Base-by-base conservation (phyloP, 64 coral and sea anemone species). In the Montipora efflorescens region DNA sequence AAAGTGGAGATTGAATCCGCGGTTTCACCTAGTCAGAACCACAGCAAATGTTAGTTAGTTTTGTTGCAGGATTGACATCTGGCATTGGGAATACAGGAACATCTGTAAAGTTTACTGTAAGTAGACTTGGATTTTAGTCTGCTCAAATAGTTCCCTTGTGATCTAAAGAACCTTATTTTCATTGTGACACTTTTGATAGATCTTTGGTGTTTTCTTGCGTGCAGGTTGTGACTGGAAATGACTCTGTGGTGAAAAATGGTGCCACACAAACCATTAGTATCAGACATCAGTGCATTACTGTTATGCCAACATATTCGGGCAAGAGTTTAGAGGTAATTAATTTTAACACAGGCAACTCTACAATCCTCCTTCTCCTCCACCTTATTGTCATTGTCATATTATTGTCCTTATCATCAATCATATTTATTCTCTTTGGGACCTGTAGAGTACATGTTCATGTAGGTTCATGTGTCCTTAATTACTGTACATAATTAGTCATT, bases 201-300 rank as follows among this genome's bases (percentile, higher is more conserved):
- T 67, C 5, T 23, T 18, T 70, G 45, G 7, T 83, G 52, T 55
- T 5, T 55, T 10, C 10, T 5, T 55, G 52, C 10, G 1, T 64
- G 5, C 25, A 96, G 95, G 92, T 94, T 77, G 92, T 96, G 49
- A 80, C 21, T 75, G 81, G 92, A n/a, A 77, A 74, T 68, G 95
- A 96, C 80, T 49, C 84, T 49, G 59, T 96, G 88, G 88, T 96
- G 0, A 96, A 96, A 46, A 96, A 96, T 96, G 95, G 95, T 4
- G 59, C 94, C 18, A 55, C 82, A 10, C 90, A 88, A n/a, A 94
- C 82, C 48, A 89, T 96, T 43, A 94, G 87, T 48, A 94, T 75
- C 43, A 89, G 92, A 48, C 92, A 96, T 79, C 95, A 96, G 69
- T 93, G 95, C n/a, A 96, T 96, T 8, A 96, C 95, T 14, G 88